Evolutionary conservation across 2,113 vertebrate species (phyloP).

Genomic region (Bubo scandiacus): DNA sequence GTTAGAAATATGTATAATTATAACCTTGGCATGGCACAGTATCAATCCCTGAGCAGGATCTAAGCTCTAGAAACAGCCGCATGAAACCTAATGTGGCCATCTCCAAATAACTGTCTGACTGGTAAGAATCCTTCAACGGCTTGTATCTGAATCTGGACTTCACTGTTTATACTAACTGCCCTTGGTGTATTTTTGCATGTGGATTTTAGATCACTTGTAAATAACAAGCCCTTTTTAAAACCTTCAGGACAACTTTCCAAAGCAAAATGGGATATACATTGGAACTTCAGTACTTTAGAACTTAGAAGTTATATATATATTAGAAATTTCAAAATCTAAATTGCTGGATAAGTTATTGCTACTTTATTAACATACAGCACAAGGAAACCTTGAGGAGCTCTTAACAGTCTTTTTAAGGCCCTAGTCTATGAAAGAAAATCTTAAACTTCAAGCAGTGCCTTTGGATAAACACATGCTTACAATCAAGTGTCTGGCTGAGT

Average conservation of each 20-base stretch:
- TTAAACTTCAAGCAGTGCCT: not conserved
- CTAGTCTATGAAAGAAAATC: not conserved
- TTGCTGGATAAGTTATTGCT: not conserved
- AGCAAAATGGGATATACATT: not conserved
- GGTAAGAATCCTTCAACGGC: not conserved
- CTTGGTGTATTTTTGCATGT: not conserved
- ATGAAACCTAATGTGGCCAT: not conserved
- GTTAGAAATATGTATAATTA: not conserved
- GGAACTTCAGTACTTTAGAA: not conserved
- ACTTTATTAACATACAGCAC: not conserved
- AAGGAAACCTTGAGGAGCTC: not conserved
- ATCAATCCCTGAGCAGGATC: not conserved
- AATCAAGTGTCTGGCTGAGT: not conserved
- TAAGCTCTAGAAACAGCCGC: not conserved
- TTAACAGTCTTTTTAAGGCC: not conserved
- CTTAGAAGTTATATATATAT: not conserved
- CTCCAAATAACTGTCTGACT: not conserved
- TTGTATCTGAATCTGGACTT: not conserved
- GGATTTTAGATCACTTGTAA: not conserved
- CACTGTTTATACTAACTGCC: not conserved
- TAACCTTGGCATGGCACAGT: not conserved
- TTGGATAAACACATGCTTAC: not conserved
- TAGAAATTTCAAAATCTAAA: not conserved
- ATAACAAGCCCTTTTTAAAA: not conserved
- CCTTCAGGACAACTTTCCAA: not conserved